phyloP scores from a whole-genome alignment of 2,113 vertebrate species.

The Hippoglossus stenolepis region DNA sequence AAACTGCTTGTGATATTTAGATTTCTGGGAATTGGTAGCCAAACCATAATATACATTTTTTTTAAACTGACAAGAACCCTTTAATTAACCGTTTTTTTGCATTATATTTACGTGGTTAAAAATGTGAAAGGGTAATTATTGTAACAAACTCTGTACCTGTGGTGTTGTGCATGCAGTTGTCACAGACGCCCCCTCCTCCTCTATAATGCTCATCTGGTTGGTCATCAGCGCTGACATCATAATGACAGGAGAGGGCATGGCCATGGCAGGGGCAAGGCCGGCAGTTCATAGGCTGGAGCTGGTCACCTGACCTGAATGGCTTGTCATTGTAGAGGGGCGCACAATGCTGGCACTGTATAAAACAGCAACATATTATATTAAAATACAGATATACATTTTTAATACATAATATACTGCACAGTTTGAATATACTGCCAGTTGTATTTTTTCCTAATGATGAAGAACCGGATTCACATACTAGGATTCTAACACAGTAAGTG shows the following conservation, averaged over 20 bases:
- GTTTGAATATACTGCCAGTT: neutral
- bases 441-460: neutral
- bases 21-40: no score
- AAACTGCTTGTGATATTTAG: no score
- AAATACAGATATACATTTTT: neutral
- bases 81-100: no score
- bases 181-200: slow-evolving; percentile 90
- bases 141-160: slow-evolving; percentile 78
- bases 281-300: slow-evolving; percentile 87
- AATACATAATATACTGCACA: no score
- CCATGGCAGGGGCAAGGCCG: slow-evolving; percentile 88
- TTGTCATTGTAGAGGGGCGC: slow-evolving; percentile 90
- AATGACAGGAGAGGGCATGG: slow-evolving; percentile 90
- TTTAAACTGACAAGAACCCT: no score
- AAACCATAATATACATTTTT: no score
- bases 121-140: no score
- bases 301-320: slow-evolving; percentile 88
- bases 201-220: slow-evolving; percentile 86
- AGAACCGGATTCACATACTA: neutral
- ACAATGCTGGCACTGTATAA: slow-evolving; percentile 87
- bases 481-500: neutral
- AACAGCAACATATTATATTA: slow-evolving; percentile 1
- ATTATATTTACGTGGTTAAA: no score
- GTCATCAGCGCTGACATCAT: slow-evolving; percentile 82
- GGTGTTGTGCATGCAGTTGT: slow-evolving; percentile 89